phyloP scores from a whole-genome alignment of 2,888 invertebrate species.

The Melinopterus prodromus region DNA sequence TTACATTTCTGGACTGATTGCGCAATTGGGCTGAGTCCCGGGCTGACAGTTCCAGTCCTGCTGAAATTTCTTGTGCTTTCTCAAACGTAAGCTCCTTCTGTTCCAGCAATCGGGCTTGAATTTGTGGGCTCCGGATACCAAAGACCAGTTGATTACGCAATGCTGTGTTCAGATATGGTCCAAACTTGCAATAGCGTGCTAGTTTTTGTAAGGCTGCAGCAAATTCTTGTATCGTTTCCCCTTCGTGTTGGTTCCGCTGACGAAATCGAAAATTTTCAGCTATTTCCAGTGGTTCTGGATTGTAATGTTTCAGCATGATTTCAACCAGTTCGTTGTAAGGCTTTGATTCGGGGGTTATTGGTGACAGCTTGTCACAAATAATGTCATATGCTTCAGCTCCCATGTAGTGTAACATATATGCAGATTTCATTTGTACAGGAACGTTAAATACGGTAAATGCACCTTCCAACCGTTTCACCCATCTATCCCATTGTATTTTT shows the following conservation, averaged over 20 bases:
- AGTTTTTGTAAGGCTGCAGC: constrained; percentile 31
- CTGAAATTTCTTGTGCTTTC: constrained; percentile 31
- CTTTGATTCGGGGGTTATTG: constrained; percentile 7
- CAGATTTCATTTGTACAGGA: neutral
- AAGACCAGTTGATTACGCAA: constrained; percentile 38
- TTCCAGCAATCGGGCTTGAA: constrained; percentile 33
- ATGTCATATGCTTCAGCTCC: constrained; percentile 35
- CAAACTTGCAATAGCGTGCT: constrained; percentile 33
- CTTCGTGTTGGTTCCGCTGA: constrained; percentile 39
- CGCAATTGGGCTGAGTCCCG: constrained; percentile 8
- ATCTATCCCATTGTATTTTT: constrained; percentile 10
- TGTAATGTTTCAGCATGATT: neutral
- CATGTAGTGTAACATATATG: constrained; percentile 37
- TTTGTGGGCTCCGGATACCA: constrained; percentile 32
- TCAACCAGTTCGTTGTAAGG: too few species aligned
- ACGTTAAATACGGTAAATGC: constrained; percentile 30
- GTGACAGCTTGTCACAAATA: constrained; percentile 38
- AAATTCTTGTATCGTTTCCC: too few species aligned
- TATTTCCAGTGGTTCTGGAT: constrained; percentile 44
- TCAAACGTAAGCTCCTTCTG: constrained; percentile 31
- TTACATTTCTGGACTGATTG: neutral
- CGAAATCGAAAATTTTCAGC: constrained; percentile 45
- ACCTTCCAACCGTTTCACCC: constrained; percentile 5
- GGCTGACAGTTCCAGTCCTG: constrained; percentile 27
- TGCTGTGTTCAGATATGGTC: constrained; percentile 32